A percentile compares a stretch with the other conserved stretches of the same genome.
Conservation (phyloP, 2,888 invertebrate genomes). For the Altica lythri region DNA sequence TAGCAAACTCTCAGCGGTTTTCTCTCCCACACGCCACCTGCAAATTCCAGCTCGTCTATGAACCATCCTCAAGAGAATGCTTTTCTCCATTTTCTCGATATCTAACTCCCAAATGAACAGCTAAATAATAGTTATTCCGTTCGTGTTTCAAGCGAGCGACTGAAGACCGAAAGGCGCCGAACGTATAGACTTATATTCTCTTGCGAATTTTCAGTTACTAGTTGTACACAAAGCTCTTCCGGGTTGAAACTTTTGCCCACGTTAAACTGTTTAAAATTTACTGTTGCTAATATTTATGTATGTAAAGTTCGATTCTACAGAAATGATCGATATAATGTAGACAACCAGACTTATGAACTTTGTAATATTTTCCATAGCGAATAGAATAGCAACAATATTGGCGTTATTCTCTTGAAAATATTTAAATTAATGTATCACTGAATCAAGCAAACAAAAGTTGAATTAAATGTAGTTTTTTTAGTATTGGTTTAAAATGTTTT, state of each 20-base stretch:
- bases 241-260: not conserved
- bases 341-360: no score
- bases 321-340: no score
- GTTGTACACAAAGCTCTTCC: not conserved
- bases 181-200: constrained; percentile 8
- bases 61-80: constrained; percentile 12
- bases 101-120: constrained; percentile 24
- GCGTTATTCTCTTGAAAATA: no score
- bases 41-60: constrained; percentile 13
- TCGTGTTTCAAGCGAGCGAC: constrained; percentile 1
- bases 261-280: no score
- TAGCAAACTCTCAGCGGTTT: not conserved
- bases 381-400: no score
- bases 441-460: no score
- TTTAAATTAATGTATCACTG: no score
- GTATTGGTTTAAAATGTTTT: no score
- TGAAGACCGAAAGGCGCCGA: not conserved
- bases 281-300: no score
- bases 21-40: not conserved
- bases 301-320: no score
- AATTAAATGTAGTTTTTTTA: no score
- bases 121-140: constrained; percentile 23
- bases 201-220: not conserved
- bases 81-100: constrained; percentile 23
- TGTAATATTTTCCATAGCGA: no score